phyloP scores from a whole-genome alignment of 2,797 vertebrate genomes.

The Sebastes taczanowskii region DNA sequence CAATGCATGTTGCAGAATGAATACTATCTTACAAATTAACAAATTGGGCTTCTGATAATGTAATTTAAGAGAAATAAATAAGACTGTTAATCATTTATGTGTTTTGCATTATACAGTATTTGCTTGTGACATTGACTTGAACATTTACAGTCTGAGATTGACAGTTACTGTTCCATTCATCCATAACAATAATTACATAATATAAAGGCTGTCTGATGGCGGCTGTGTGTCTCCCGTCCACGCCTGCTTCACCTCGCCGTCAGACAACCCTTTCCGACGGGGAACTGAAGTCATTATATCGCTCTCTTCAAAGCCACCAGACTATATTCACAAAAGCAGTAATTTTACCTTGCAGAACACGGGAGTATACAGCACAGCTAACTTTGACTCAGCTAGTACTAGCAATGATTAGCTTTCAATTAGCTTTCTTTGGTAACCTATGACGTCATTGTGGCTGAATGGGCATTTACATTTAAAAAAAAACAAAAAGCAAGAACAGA shows the following conservation, averaged over 20 bases:
- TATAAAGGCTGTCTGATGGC: too few species aligned
- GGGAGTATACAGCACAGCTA: not conserved
- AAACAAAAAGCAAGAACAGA: too few species aligned
- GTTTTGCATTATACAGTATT: not conserved
- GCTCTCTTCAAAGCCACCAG: too few species aligned
- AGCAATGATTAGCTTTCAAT: too few species aligned
- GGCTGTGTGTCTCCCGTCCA: too few species aligned
- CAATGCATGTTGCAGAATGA: not conserved
- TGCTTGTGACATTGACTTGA: not conserved
- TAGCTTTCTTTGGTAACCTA: too few species aligned
- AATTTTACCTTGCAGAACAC: accelerated
- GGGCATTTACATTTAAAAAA: too few species aligned
- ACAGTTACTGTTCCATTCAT: not conserved
- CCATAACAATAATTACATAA: not conserved
- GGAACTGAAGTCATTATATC: accelerated
- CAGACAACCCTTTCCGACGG: too few species aligned
- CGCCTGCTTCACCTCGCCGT: accelerated
- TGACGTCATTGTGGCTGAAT: too few species aligned
- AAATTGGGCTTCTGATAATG: not conserved
- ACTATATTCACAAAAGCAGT: too few species aligned
- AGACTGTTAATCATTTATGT: not conserved
- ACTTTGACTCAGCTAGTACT: too few species aligned
- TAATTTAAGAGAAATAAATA: not conserved
- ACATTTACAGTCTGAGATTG: not conserved
- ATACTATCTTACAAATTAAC: not conserved